Percentiles rank a stretch among this genome's conserved stretches.
These are phyloP conservation scores for Harpagifer antarcticus DNA, from an alignment of 2,797 vertebrate genomes.

Conservation along the genomic window DNA sequence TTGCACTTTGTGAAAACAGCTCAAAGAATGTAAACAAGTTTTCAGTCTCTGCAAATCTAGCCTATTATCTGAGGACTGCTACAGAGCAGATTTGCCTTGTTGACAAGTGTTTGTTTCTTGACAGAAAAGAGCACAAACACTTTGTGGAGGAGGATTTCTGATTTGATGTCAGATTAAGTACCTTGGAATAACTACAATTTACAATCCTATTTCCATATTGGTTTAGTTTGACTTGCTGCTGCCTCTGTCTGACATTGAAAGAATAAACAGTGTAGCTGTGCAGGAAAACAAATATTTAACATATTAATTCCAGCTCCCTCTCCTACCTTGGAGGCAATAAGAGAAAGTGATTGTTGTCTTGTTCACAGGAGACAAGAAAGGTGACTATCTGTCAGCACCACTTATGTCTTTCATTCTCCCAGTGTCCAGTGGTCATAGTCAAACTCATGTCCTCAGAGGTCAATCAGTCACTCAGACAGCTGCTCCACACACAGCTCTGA, in stretches of 20 bases:
- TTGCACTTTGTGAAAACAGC: conserved; percentile 69
- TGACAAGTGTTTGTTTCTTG: conserved; percentile 70
- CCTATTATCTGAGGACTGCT: conserved; percentile 71
- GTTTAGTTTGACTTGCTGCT: conserved; percentile 39
- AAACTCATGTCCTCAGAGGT: conserved; percentile 64
- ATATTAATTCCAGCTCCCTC: conserved; percentile 26
- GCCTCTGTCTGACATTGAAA: conserved; percentile 35
- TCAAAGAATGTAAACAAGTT: conserved; percentile 80
- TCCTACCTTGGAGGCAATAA: conserved; percentile 34
- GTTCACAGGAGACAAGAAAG: conserved; percentile 62
- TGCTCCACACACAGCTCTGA: conserved; percentile 43
- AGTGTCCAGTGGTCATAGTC: conserved; percentile 54
- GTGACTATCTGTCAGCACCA: conserved; percentile 68
- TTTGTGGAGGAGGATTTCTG: conserved; percentile 50
- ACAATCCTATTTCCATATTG: conserved; percentile 17
- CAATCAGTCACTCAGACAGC: conserved; percentile 67
- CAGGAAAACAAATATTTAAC: conserved; percentile 31
- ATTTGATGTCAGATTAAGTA: conserved; percentile 62
- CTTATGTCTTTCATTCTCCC: conserved; percentile 56
- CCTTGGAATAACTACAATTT: conserved; percentile 51
- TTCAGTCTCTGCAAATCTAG: conserved; percentile 70
- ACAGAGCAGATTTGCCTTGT: conserved; percentile 52
- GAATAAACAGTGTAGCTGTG: conserved; percentile 45
- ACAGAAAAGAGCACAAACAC: conserved; percentile 45
- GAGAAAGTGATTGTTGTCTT: conserved; percentile 63